Conservation (phyloP, 2,888 invertebrate species). For the Trichogramma evanescens region DNA sequence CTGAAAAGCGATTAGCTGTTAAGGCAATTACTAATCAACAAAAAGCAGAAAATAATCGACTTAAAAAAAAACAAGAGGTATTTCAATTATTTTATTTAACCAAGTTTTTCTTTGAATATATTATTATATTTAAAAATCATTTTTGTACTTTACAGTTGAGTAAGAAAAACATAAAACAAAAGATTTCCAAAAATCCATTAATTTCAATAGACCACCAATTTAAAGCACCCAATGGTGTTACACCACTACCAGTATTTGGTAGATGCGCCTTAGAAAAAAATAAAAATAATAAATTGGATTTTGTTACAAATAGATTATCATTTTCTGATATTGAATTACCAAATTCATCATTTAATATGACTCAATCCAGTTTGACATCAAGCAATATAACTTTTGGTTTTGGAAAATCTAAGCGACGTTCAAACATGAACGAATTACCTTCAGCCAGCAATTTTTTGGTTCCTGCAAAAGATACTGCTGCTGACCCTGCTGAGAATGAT, state of each 20-base stretch:
- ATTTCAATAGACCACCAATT: constrained; percentile 54
- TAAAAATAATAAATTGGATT: neutral
- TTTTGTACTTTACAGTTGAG: neutral
- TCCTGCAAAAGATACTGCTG: too few relatives aligned
- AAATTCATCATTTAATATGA: too few relatives aligned
- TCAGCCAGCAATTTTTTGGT: too few relatives aligned
- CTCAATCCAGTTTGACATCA: too few relatives aligned
- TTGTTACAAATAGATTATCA: too few relatives aligned
- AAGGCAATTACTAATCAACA: constrained; percentile 20
- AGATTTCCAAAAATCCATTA: constrained; percentile 37
- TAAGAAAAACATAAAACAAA: neutral
- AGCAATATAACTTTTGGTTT: too few relatives aligned
- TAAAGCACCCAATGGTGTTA: constrained; percentile 46
- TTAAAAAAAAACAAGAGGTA: constrained; percentile 3
- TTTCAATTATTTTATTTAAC: neutral
- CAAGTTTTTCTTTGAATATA: neutral
- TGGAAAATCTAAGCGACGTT: neutral
- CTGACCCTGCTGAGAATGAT: too few relatives aligned
- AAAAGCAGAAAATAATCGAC: constrained; percentile 8
- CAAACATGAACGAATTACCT: neutral
- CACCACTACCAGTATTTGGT: constrained; percentile 30
- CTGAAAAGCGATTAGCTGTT: constrained; percentile 34
- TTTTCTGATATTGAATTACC: too few relatives aligned
- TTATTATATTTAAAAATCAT: neutral
- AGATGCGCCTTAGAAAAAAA: constrained; percentile 9